phyloP scores from a whole-genome alignment of 2,797 vertebrate genomes.

The Miichthys miiuy region DNA sequence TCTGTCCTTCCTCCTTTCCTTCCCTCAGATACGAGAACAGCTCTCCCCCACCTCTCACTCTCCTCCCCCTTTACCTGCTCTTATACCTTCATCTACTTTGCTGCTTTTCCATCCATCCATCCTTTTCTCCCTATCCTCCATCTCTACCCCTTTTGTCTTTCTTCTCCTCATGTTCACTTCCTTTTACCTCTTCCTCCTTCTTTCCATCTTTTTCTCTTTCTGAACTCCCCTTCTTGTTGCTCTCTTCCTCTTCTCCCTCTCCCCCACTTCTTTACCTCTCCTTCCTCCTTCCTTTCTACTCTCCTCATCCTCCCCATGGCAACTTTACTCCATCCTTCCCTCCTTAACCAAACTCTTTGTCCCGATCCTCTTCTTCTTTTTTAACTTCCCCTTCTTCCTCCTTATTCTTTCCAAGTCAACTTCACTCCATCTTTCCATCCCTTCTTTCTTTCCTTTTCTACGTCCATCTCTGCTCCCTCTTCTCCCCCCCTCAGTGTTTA shows the following conservation, averaged over 20 bases:
- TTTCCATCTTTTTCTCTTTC: neutral
- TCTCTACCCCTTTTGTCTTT: neutral
- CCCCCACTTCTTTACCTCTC: neutral
- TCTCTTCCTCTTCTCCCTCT: too few relatives aligned
- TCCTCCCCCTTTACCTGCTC: neutral
- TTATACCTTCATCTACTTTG: neutral
- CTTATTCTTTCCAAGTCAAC: neutral
- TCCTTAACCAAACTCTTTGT: conserved; percentile 17
- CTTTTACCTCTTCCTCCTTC: too few relatives aligned
- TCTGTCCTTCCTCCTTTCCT: neutral
- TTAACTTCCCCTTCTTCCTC: neutral
- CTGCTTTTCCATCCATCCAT: too few relatives aligned
- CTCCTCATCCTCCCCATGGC: neutral
- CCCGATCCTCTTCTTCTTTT: conserved; percentile 66
- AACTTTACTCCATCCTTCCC: neutral
- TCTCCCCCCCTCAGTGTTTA: conserved; percentile 49
- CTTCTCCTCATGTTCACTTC: neutral
- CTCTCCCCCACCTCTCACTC: neutral
- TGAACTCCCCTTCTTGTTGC: conserved; percentile 54
- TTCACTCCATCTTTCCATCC: neutral
- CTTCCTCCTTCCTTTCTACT: neutral
- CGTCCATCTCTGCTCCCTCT: conserved; percentile 8
- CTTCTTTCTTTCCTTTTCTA: neutral
- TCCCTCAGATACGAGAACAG: too few relatives aligned
- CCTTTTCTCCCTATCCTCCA: neutral